Evolutionary conservation across 2,888 invertebrate genomes (phyloP), one percentile per base, ranked within the genome.

Genomic region (Autographa pulchrina): DNA sequence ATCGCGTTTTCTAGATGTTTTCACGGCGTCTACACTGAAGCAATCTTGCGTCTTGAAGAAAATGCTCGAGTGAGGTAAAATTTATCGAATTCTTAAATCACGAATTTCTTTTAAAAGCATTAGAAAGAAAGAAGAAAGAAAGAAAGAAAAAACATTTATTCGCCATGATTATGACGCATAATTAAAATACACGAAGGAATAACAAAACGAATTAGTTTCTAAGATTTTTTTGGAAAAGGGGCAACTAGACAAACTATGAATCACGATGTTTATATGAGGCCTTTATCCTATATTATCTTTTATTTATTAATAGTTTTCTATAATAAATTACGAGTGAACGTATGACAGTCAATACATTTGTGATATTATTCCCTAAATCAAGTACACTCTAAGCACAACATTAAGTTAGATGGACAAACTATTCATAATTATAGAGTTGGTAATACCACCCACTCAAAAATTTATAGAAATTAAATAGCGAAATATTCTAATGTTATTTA

Each of bases 301-400:
- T 25, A 25, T 25, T 25, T 25, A 25, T 25, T 25, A 9, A 38
- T 38, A 38, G 69, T 66, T 58, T 68, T 66, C 65, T 54, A 72
- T 32, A 62, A 61, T 68, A 76, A 77, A 73, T 69, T 75, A 63
- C 58, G 31, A n/a, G n/a, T 14, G 65, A 61, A 81, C 78, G 75
- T 18, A 75, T 72, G 70, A 67, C 74, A 85, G 84, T 89, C 88
- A 86, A 89, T 90, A 89, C 88, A 90, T 89, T 90, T 88, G 85
- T 85, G 84, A 88, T 89, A 91, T 90, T 90, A 88, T 85, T 77
- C 87, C 75, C 84, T 90, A 91, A 89, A 89, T 90, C 89, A 89
- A 83, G 84, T 75, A 79, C 78, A 84, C 83, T 86, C 83, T 88
- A 85, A 90, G 87, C 85, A 88, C 81, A 83, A 82, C 82, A 86